Base-by-base conservation (phyloP, 2,113 vertebrate species). In the Gallinago media region DNA sequence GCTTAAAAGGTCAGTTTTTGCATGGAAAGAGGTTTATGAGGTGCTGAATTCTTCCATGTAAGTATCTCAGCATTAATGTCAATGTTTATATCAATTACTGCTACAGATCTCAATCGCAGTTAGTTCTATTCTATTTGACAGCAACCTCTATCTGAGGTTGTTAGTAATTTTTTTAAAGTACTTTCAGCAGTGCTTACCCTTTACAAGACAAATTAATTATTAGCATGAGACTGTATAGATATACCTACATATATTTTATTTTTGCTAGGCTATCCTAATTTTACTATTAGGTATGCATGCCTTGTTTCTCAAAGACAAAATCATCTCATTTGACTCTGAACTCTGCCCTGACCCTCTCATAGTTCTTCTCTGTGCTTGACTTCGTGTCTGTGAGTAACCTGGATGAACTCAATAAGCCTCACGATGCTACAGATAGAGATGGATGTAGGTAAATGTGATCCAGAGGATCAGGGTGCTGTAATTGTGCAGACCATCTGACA, bases 81-180 rank as follows among this genome's bases (percentile, higher is more conserved):
- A 88, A 77, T 96, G 86, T 93, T 95, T 96, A 44, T 96, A 67
- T 90, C 88, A 94, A 92, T 95, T 96, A 92, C 92, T 88, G 67
- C 75, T 77, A 36, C 65, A 88, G 68, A 84, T 50, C 65, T 96
- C 88, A 63, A 31, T 80, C 22, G 19, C 65, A 72, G 68, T 84
- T 94, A 86, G 65, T 84, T 94, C 68, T 92, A 11, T 92, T 90
- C 76, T 86, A 8, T 95, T 80, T 94, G 94, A 96, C 88, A 88
- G 82, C 95, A 95, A 49, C 36, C 55, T 93, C 86, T 65, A 15
- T 59, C 72, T 80, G 59, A 77, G 15, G n/a, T 61, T 93, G 95
- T 83, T 59, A 68, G 68, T 40, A 85, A 55, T 94, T 93, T 93
- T 70, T 92, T 74, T 34, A 5, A 92, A 96, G 80, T 89, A 78